These are phyloP conservation scores for Hippocampus mohnikei DNA, from an alignment of 2,113 vertebrate species.

Conservation along the genomic window DNA sequence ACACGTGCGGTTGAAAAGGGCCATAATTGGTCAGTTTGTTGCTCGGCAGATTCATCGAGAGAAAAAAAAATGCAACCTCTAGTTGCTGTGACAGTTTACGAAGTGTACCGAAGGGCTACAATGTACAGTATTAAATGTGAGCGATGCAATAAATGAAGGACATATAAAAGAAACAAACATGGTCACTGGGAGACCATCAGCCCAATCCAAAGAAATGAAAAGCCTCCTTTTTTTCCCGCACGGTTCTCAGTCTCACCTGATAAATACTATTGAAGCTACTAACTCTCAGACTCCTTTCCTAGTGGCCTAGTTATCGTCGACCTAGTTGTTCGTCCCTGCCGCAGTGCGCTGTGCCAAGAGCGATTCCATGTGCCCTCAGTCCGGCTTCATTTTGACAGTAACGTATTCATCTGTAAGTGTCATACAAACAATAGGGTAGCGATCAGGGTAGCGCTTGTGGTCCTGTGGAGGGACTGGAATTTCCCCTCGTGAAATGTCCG, in stretches of 20 bases:
- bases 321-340: too few species aligned
- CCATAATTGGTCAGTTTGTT: background rate
- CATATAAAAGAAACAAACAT: background rate
- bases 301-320: background rate
- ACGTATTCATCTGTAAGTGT: background rate
- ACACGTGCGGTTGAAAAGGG: too few species aligned
- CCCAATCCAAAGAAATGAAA: background rate
- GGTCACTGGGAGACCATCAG: too few species aligned
- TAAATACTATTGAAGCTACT: too few species aligned
- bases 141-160: background rate
- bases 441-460: slow-evolving; percentile 1
- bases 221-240: background rate
- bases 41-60: background rate
- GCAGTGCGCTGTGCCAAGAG: background rate
- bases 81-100: background rate
- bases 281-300: background rate
- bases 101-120: background rate
- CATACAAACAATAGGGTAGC: background rate
- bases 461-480: slow-evolving; percentile 2
- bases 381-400: background rate
- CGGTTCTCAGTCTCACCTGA: background rate
- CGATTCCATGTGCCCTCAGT: background rate
- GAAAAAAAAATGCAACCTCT: background rate
- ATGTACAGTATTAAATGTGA: background rate
- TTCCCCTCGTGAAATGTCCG: slow-evolving; percentile 15